Percentiles rank a stretch among this genome's conserved stretches.
phyloP scores from a whole-genome alignment of 2,888 invertebrate species.

The Anticlea derivata region DNA sequence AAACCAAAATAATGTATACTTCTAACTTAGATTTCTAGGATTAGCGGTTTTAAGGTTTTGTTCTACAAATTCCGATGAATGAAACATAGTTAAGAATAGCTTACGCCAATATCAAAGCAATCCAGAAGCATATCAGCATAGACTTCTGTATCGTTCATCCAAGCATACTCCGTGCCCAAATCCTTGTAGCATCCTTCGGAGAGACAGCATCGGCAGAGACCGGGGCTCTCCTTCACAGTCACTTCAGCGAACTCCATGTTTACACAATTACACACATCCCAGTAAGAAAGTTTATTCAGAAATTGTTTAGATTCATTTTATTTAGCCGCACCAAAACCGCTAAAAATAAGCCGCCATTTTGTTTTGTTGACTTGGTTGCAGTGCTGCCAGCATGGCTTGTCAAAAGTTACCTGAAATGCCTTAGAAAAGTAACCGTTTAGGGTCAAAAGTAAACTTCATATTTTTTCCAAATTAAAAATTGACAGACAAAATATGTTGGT shows the following conservation, averaged over 20 bases:
- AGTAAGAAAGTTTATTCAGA: not conserved
- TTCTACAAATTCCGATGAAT: no score
- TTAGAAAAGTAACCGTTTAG: no score
- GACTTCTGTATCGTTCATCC: conserved; percentile 78
- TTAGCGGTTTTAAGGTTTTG: no score
- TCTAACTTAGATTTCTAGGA: no score
- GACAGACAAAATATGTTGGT: no score
- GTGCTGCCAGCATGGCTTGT: no score
- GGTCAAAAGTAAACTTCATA: no score
- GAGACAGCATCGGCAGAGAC: conserved; percentile 77
- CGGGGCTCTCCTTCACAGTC: conserved; percentile 74
- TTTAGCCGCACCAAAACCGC: conserved; percentile 9
- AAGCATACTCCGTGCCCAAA: conserved; percentile 66
- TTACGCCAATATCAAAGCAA: conserved; percentile 78
- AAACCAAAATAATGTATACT: no score
- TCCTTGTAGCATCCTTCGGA: conserved; percentile 80
- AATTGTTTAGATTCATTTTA: conserved; percentile 5
- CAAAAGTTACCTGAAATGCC: no score
- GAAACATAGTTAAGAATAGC: no score
- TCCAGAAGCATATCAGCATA: conserved; percentile 78
- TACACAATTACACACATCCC: conserved; percentile 32
- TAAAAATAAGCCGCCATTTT: conserved; percentile 15
- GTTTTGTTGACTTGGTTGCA: conserved; percentile 4
- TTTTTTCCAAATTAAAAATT: no score
- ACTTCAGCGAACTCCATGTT: conserved; percentile 75